A percentile compares a stretch with the other conserved stretches of the same genome.
phyloP scores from a whole-genome alignment of 30 jellyfish, hydroid and myxozoan genomes.

The Pseudorhiza aurosa region DNA sequence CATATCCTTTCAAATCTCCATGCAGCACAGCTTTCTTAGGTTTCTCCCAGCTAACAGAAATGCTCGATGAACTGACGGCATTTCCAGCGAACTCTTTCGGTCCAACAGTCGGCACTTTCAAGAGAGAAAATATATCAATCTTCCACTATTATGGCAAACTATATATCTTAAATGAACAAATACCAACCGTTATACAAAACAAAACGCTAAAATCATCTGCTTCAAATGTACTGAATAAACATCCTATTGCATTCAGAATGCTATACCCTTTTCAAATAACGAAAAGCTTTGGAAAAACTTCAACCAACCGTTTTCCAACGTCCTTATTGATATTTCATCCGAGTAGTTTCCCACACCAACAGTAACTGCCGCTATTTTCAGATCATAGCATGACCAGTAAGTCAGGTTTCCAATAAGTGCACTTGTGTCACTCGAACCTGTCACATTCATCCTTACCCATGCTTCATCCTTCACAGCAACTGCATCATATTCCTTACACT shows the following conservation, averaged over 20 bases:
- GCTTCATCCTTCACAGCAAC: background rate
- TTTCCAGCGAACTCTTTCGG: too few species aligned
- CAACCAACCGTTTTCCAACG: slow-evolving; percentile 3
- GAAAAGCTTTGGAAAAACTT: background rate
- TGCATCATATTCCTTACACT: background rate
- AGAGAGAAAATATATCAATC: too few species aligned
- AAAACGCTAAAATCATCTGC: background rate
- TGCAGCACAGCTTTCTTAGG: too few species aligned
- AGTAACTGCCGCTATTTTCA: slow-evolving; percentile 9
- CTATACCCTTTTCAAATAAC: background rate
- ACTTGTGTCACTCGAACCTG: background rate
- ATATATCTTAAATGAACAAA: too few species aligned
- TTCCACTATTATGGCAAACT: too few species aligned
- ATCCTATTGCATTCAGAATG: background rate
- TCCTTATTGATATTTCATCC: background rate
- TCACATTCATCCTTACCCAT: slow-evolving; percentile 2
- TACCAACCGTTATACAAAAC: background rate
- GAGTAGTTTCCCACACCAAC: background rate
- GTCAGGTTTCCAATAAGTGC: background rate
- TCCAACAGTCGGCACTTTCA: too few species aligned
- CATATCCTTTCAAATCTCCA: too few species aligned
- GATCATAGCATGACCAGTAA: slow-evolving; percentile 20
- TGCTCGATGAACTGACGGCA: too few species aligned
- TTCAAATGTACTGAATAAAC: background rate
- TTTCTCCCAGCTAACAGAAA: too few species aligned